phyloP scores from a whole-genome alignment of 2,888 invertebrate genomes.

The Nymphalis polychloros region DNA sequence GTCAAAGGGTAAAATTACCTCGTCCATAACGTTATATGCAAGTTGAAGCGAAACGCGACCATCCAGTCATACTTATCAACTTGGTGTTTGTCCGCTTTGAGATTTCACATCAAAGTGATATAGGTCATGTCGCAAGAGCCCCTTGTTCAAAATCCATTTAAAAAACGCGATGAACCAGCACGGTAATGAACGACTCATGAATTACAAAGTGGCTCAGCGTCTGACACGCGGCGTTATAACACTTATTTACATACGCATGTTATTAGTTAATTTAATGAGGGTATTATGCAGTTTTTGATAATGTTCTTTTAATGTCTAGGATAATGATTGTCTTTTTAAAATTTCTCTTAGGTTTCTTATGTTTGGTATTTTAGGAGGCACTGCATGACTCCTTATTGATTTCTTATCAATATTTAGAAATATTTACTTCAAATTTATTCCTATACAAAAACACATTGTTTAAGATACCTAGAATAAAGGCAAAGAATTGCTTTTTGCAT shows the following conservation, averaged over 20 bases:
- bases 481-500: too few relatives aligned
- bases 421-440: too few relatives aligned
- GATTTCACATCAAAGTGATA: conserved; percentile 17
- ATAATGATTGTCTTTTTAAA: background rate
- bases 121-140: conserved; percentile 22
- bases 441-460: too few relatives aligned
- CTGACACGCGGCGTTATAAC: conserved; percentile 14
- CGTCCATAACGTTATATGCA: background rate
- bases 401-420: too few relatives aligned
- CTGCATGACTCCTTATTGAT: too few relatives aligned
- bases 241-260: conserved; percentile 17
- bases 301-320: background rate
- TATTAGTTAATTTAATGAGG: conserved; percentile 11
- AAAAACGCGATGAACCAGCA: conserved; percentile 30
- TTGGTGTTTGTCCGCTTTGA: conserved; percentile 4
- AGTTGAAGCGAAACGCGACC: background rate
- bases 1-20: background rate
- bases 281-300: conserved; percentile 1
- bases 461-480: too few relatives aligned
- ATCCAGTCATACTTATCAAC: background rate
- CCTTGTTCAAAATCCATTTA: conserved; percentile 32
- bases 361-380: too few relatives aligned
- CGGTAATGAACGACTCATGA: conserved; percentile 28
- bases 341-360: too few relatives aligned
- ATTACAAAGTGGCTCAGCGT: conserved; percentile 28